Evolutionary conservation across 2,888 invertebrate genomes (phyloP).

Genomic region (Plebejus melissa): DNA sequence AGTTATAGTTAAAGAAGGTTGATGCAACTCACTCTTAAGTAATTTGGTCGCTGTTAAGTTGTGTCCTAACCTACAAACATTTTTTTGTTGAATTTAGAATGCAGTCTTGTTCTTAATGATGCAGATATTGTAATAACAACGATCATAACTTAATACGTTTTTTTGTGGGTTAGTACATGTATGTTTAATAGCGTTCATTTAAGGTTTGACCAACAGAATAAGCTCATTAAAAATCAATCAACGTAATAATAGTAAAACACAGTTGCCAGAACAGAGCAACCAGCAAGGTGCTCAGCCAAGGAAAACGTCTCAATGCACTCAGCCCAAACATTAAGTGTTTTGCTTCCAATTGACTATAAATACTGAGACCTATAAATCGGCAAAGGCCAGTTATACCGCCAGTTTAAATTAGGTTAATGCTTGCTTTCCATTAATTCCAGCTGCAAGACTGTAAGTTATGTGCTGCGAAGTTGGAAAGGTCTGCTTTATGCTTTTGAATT

Average conservation of each 20-base stretch:
- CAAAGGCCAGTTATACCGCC: conserved; percentile 40
- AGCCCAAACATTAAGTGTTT: conserved; percentile 35
- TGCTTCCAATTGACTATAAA: conserved; percentile 38
- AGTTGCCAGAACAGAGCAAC: neutral
- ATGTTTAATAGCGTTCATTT: too few species aligned
- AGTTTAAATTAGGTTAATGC: conserved; percentile 65
- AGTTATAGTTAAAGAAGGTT: too few species aligned
- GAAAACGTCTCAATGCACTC: conserved; percentile 33
- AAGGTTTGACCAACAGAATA: neutral
- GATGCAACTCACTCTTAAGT: too few species aligned
- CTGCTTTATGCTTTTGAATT: conserved; percentile 39
- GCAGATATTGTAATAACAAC: too few species aligned
- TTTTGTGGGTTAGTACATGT: too few species aligned
- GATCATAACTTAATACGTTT: too few species aligned
- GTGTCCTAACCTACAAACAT: too few species aligned
- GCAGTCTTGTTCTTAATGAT: too few species aligned
- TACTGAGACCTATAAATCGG: conserved; percentile 37
- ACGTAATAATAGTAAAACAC: conserved; percentile 6
- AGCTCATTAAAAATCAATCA: conserved; percentile 13
- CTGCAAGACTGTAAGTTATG: conserved; percentile 53
- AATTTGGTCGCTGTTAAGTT: too few species aligned
- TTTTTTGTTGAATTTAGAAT: too few species aligned
- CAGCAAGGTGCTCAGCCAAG: conserved; percentile 28
- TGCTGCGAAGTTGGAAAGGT: conserved; percentile 38
- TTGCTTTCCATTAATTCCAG: conserved; percentile 54